These are phyloP conservation scores for Euplagia quadripunctaria DNA, from an alignment of 2,888 invertebrate species.

Conservation along the genomic window DNA sequence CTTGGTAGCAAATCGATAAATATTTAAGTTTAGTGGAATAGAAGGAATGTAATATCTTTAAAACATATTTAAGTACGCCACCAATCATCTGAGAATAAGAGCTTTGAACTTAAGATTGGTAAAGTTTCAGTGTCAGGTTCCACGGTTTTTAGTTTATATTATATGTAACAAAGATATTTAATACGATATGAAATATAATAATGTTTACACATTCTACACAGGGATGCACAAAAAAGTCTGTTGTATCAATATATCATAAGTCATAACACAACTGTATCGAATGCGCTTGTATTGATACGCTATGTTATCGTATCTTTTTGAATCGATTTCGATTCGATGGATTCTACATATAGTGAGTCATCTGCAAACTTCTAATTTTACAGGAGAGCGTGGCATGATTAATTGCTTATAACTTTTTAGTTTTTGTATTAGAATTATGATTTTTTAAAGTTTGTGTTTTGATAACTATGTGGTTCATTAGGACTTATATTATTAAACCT, in stretches of 20 bases:
- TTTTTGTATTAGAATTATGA: no score
- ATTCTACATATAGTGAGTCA: background rate
- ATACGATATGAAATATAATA: background rate
- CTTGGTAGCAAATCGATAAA: background rate
- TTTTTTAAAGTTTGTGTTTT: no score
- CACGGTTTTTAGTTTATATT: background rate
- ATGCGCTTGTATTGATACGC: no score
- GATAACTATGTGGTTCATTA: no score
- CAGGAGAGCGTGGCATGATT: background rate
- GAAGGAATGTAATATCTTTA: background rate
- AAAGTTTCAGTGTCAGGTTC: constrained; percentile 15
- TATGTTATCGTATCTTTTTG: no score
- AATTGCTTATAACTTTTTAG: no score
- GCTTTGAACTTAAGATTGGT: constrained; percentile 11
- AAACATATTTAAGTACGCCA: constrained; percentile 1
- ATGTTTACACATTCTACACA: no score
- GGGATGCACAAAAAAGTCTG: no score
- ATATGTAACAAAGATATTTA: constrained; percentile 1
- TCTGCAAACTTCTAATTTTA: background rate
- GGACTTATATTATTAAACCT: no score
- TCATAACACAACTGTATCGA: no score
- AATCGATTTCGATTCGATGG: background rate
- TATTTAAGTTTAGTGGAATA: background rate
- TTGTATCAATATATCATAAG: no score
- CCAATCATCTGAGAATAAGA: constrained; percentile 6